These are phyloP conservation scores for Molanna angustata DNA, from an alignment of 2,888 invertebrate species.

Conservation along the genomic window DNA sequence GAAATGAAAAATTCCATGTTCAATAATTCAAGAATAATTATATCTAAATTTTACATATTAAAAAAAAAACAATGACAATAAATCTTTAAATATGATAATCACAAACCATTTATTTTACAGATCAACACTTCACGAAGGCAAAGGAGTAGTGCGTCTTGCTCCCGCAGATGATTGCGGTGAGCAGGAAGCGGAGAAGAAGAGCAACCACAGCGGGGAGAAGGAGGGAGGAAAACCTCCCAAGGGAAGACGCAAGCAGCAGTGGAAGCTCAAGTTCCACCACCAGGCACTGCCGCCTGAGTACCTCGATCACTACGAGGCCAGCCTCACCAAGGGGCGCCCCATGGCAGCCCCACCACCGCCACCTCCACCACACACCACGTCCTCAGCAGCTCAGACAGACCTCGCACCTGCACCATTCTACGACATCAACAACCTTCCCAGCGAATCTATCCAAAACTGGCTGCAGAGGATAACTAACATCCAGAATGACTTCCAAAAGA, in stretches of 20 bases:
- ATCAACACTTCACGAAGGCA: constrained; percentile 31
- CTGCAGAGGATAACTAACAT: constrained; percentile 71
- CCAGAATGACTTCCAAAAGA: constrained; percentile 57
- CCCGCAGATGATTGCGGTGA: constrained; percentile 6
- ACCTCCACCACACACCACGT: constrained; percentile 11
- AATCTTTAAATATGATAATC: neutral
- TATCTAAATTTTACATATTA: neutral
- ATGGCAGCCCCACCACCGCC: constrained; percentile 18
- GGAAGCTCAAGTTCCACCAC: constrained; percentile 78
- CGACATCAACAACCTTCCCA: constrained; percentile 50
- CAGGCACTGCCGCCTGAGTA: constrained; percentile 77
- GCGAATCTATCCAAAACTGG: constrained; percentile 72
- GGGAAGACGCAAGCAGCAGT: constrained; percentile 61
- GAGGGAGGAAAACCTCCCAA: constrained; percentile 38
- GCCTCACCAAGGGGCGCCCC: constrained; percentile 56
- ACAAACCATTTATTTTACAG: too few relatives aligned
- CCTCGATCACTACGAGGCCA: constrained; percentile 75
- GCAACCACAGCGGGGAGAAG: neutral
- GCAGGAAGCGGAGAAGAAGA: constrained; percentile 1
- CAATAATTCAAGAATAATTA: too few relatives aligned
- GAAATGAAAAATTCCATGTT: too few relatives aligned
- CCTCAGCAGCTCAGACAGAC: constrained; percentile 14
- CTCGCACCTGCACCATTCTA: constrained; percentile 19
- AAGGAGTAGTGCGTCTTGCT: constrained; percentile 25
- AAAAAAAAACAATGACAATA: neutral